Percentiles rank a stretch among this genome's conserved stretches.
These are phyloP conservation scores for Tragelaphus scriptus DNA, from an alignment of 2,113 vertebrate species.

Conservation along the genomic window DNA sequence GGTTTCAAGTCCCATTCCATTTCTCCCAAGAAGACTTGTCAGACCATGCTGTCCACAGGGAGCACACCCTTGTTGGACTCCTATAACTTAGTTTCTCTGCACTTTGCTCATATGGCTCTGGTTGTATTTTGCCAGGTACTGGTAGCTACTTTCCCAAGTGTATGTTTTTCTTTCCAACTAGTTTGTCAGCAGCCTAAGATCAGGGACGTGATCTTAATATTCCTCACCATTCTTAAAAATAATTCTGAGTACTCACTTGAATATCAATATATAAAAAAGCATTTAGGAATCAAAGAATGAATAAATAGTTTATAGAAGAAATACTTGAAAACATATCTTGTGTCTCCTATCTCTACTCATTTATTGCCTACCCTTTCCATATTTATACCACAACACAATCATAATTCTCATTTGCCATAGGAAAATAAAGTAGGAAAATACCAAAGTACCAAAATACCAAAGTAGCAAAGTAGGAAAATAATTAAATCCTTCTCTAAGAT, in stretches of 20 bases:
- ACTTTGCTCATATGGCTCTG: background rate
- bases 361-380: background rate
- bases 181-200: background rate
- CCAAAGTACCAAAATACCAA: background rate
- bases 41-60: background rate
- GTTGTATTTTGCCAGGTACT: background rate
- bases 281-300: background rate
- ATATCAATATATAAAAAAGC: background rate
- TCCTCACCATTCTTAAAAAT: background rate
- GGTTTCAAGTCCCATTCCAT: background rate
- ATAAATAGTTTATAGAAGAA: background rate
- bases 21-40: background rate
- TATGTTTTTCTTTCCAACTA: background rate
- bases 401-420: background rate
- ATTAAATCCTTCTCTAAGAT: background rate
- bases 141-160: background rate
- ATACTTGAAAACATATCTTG: background rate
- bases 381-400: background rate
- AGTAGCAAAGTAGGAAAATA: background rate
- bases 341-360: background rate
- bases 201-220: background rate
- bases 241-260: background rate
- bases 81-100: background rate
- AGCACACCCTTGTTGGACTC: background rate
- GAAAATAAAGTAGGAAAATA: background rate